phyloP scores from a whole-genome alignment of 2,888 invertebrate species.

The Chamaedrilus cognettii region DNA sequence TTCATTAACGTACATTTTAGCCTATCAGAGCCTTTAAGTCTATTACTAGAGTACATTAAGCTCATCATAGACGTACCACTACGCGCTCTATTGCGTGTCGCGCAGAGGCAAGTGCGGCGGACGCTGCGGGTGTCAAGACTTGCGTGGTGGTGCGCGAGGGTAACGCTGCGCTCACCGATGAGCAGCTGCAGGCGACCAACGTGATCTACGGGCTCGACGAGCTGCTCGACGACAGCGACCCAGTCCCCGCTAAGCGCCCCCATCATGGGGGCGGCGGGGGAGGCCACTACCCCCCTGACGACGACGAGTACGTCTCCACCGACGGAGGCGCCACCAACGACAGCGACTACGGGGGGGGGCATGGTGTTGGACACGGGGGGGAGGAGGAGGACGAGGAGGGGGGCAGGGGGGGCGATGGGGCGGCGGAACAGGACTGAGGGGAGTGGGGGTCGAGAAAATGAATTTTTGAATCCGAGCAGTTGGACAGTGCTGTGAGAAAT shows the following conservation, averaged over 20 bases:
- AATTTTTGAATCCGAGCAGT: too few relatives aligned
- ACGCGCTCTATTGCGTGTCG: too few relatives aligned
- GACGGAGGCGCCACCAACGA: conserved; percentile 17
- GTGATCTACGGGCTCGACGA: conserved; percentile 52
- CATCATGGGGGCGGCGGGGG: too few relatives aligned
- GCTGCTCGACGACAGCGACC: conserved; percentile 21
- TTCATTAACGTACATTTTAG: too few relatives aligned
- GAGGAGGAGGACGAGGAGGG: not conserved
- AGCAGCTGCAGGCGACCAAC: conserved; percentile 58
- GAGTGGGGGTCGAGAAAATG: too few relatives aligned
- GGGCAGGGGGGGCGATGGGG: not conserved
- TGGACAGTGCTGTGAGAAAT: too few relatives aligned
- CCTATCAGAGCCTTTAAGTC: too few relatives aligned
- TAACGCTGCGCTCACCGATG: conserved; percentile 71
- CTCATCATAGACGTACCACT: too few relatives aligned
- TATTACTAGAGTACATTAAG: too few relatives aligned
- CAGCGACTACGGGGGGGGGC: not conserved
- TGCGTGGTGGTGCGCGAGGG: conserved; percentile 77
- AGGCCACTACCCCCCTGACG: conserved; percentile 1
- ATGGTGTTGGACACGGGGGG: not conserved
- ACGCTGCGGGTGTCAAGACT: conserved; percentile 71
- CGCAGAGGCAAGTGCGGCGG: conserved; percentile 83
- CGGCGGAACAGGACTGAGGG: too few relatives aligned
- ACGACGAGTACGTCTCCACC: conserved; percentile 4
- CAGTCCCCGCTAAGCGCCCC: conserved; percentile 15